These are phyloP conservation scores for Colletes gigas DNA, from an alignment of 1,140 invertebrate species.

Conservation along the genomic window DNA sequence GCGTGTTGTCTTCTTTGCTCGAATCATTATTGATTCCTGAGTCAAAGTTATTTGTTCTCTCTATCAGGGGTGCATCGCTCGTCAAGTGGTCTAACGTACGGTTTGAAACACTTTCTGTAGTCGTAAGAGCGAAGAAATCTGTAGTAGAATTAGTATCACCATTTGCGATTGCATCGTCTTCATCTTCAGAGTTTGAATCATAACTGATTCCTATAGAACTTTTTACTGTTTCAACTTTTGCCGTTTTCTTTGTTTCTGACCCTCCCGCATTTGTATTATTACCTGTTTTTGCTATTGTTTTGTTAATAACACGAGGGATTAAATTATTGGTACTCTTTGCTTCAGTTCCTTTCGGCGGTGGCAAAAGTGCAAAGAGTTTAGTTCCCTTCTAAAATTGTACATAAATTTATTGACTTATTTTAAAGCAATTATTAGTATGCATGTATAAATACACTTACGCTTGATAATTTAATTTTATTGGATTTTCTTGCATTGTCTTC, in stretches of 20 bases:
- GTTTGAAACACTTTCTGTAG: background rate
- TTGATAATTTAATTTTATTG: constrained; percentile 55
- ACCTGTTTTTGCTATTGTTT: constrained; percentile 44
- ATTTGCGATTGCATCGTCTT: constrained; percentile 63
- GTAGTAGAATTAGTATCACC: background rate
- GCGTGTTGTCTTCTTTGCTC: background rate
- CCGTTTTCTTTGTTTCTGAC: constrained; percentile 8
- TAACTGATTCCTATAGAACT: constrained; percentile 61
- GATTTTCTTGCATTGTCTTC: constrained; percentile 67
- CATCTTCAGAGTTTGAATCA: constrained; percentile 80
- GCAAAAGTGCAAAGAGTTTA: constrained; percentile 77
- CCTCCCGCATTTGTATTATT: constrained; percentile 8
- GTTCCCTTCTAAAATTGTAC: constrained; percentile 68
- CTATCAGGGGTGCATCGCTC: background rate
- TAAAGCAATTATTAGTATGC: background rate
- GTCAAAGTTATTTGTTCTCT: background rate
- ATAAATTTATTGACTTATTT: constrained; percentile 11
- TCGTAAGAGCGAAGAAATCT: constrained; percentile 53
- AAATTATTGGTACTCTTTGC: constrained; percentile 63
- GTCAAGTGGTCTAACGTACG: background rate
- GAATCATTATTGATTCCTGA: background rate
- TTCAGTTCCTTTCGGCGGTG: constrained; percentile 72
- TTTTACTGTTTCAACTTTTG: constrained; percentile 28
- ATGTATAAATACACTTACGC: constrained; percentile 60
- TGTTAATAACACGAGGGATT: constrained; percentile 74